Base-by-base conservation (phyloP, 2,797 vertebrate genomes). In the Furcifer pardalis region DNA sequence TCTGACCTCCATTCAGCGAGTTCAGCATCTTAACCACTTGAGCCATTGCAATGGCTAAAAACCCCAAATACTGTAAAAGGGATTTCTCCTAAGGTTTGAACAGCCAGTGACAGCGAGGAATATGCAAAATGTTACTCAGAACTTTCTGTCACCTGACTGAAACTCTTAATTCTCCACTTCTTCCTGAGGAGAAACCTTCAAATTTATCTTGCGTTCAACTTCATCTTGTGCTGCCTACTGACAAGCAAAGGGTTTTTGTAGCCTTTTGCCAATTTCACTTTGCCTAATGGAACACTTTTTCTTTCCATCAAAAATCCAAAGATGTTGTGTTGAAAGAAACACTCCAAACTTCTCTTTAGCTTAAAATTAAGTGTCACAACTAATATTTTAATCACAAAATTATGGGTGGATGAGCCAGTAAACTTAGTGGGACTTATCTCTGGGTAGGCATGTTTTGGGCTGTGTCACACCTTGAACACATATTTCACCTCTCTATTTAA, bases 81-180 rank as follows among this genome's bases (percentile, higher is more conserved):
- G 72, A 78, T 78, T 84, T 71, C 30, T 78, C 46, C 83, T 84
- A 8, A 27, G 25, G 1, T 46, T 46, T 84, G 23, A 32, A 23
- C 60, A 23, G 56, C 37, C 35, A 37, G 56, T 62, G 40, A 35
- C 37, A 7, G 37, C 60, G 27, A 21, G 21, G n/a, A n/a, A 7
- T 10, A 0, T 30, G 6, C 62, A 27, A 63, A 78, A 37, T 25
- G 4, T 32, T 35, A n/a, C 21, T 71, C 19, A 32, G 68, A 73
- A 81, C 27, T 7, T 25, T 77, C 75, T 40, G 63, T 52, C 46
- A n/a, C 32, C 30, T 68, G 21, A n/a, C 15, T 52, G 46, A 66
- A 77, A 52, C 17, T 15, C 42, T 77, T 56, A 46, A 83, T 25
- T 42, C 35, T 13, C 15, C 49, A 60, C 21, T 5, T 30, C 73